These are phyloP conservation scores for Parotocinclus haroldoi DNA, from an alignment of 2,797 vertebrate genomes.

Conservation along the genomic window DNA sequence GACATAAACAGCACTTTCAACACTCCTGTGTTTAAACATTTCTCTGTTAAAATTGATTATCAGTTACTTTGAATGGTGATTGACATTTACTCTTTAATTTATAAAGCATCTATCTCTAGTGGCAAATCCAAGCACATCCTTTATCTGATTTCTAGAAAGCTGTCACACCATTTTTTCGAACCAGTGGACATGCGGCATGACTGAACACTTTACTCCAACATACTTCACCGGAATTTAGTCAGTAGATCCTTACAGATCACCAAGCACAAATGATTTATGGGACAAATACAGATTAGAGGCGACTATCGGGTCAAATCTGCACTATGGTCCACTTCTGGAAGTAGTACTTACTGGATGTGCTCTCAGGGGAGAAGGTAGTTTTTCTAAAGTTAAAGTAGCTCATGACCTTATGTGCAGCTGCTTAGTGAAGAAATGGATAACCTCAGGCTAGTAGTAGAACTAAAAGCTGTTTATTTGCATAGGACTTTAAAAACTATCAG, in stretches of 20 bases:
- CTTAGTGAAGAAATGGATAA: constrained; percentile 35
- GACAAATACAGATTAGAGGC: neutral
- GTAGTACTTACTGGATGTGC: constrained; percentile 21
- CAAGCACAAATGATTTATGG: constrained; percentile 1
- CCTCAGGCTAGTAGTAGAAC: constrained; percentile 40
- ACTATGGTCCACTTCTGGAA: constrained; percentile 15
- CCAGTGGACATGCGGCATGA: neutral
- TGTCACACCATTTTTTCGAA: constrained; percentile 19
- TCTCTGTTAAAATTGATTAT: no score
- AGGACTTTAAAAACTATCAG: constrained; percentile 39
- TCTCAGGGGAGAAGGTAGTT: constrained; percentile 25
- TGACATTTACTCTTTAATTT: no score
- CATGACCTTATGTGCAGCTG: constrained; percentile 28
- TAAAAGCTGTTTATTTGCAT: constrained; percentile 56
- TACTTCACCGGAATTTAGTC: no score
- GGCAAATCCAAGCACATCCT: no score
- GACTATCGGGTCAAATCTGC: constrained; percentile 5
- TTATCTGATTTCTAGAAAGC: constrained; percentile 21
- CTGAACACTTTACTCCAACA: no score
- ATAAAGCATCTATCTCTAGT: no score
- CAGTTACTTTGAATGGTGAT: no score
- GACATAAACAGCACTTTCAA: no score
- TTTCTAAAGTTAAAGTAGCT: constrained; percentile 38
- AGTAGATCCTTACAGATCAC: constrained; percentile 2
- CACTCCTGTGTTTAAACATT: no score